phyloP scores from a whole-genome alignment of 2,113 vertebrate species.

The Jaculus jaculus region DNA sequence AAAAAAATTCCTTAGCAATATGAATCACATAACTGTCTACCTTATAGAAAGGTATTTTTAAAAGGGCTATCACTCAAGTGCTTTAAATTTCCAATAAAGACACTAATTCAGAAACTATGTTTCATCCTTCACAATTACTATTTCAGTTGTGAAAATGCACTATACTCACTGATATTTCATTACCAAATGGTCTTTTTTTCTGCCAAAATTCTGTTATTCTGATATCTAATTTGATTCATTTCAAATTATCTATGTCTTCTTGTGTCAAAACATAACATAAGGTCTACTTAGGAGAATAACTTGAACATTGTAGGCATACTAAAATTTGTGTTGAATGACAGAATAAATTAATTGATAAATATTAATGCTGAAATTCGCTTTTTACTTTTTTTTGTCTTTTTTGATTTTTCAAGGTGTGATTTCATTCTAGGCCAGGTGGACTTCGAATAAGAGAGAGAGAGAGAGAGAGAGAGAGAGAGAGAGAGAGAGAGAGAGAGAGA shows the following conservation, averaged over 20 bases:
- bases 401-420: no score
- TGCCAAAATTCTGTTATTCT: conserved; percentile 29
- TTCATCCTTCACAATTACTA: conserved; percentile 5
- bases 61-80: conserved; percentile 30
- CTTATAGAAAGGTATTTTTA: conserved; percentile 49
- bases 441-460: no score
- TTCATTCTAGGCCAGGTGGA: no score
- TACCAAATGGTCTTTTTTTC: conserved; percentile 25
- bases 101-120: conserved; percentile 8
- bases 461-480: no score
- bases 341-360: conserved; percentile 39
- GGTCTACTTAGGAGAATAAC: conserved; percentile 15
- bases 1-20: conserved; percentile 17
- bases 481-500: no score
- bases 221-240: conserved; percentile 42
- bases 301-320: not conserved
- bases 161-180: not conserved
- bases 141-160: conserved; percentile 23
- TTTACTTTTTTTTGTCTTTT: no score
- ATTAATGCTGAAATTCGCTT: conserved; percentile 50
- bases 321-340: conserved; percentile 52
- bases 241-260: not conserved
- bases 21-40: conserved; percentile 37
- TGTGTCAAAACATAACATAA: conserved; percentile 16
- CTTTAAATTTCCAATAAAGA: conserved; percentile 55